Evolutionary conservation across 2,888 invertebrate species (phyloP).

Genomic region (Stenodera caucasica): DNA sequence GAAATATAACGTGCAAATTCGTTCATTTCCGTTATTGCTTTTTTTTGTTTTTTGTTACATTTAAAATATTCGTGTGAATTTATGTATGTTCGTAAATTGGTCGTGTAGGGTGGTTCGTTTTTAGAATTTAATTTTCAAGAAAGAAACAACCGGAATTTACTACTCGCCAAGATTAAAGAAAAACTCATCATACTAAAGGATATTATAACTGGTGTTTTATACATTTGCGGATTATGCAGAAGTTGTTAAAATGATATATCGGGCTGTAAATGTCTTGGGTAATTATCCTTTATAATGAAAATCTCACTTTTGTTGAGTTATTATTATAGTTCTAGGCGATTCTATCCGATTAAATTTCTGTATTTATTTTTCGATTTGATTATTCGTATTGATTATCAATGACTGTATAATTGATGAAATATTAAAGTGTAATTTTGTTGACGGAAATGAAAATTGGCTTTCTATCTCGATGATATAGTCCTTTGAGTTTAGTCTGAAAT

Average conservation of each 20-base stretch:
- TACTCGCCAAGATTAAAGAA: conserved; percentile 54
- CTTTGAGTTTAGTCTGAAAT: not conserved
- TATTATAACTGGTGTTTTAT: conserved; percentile 55
- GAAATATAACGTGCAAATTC: not conserved
- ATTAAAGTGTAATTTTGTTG: not conserved
- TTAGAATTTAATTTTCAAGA: conserved; percentile 52
- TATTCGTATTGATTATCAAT: too few species aligned
- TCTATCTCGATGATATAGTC: too few species aligned
- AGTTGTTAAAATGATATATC: conserved; percentile 48
- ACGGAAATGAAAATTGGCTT: not conserved
- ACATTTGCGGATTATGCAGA: conserved; percentile 51
- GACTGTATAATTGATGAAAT: too few species aligned
- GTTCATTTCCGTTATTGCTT: not conserved
- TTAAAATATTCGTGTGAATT: not conserved
- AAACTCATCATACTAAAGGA: conserved; percentile 54
- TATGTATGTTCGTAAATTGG: not conserved
- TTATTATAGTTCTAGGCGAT: conserved; percentile 26
- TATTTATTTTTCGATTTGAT: not conserved
- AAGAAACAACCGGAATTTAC: conserved; percentile 54
- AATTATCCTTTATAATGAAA: conserved; percentile 42
- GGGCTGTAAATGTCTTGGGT: conserved; percentile 45
- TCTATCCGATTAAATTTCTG: conserved; percentile 18
- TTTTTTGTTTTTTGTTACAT: not conserved
- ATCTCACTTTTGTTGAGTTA: conserved; percentile 27
- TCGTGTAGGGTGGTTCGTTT: conserved; percentile 16